Percentiles rank a stretch among this genome's conserved stretches.
These are phyloP conservation scores for Hexactinellida sp. DNA, from an alignment of 37 sponge, comb jelly and placozoan genomes.

Conservation along the genomic window DNA sequence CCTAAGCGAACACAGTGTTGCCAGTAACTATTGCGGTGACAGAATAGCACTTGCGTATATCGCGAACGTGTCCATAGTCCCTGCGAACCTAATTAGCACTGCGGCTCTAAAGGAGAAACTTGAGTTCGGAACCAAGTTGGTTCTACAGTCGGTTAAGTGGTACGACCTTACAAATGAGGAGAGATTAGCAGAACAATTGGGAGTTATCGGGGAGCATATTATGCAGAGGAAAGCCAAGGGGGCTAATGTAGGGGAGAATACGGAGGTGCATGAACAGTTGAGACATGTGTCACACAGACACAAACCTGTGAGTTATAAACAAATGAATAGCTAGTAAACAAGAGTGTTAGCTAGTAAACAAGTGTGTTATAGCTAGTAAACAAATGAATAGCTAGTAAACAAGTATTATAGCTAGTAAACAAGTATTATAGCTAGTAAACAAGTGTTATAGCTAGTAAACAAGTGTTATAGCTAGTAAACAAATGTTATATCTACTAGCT, in stretches of 20 bases:
- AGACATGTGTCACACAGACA: neutral
- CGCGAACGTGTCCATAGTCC: constrained; percentile 72
- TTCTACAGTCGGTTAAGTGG: constrained; percentile 19
- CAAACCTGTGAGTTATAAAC: neutral
- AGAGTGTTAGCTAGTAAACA: too few relatives aligned
- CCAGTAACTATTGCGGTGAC: constrained; percentile 45
- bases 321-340: too few relatives aligned
- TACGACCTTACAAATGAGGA: constrained; percentile 6
- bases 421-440: too few relatives aligned
- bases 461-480: too few relatives aligned
- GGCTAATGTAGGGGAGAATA: neutral
- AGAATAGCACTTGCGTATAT: constrained; percentile 79
- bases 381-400: too few relatives aligned
- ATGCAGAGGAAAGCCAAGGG: neutral
- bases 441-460: too few relatives aligned
- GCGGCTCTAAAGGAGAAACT: constrained; percentile 23
- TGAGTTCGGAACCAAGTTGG: constrained; percentile 14
- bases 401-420: too few relatives aligned
- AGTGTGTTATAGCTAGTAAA: too few relatives aligned
- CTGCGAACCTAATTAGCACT: neutral
- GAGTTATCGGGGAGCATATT: neutral
- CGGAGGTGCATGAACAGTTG: neutral
- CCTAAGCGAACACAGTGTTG: constrained; percentile 43
- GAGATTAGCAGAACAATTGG: neutral
- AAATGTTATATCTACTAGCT: too few relatives aligned